Percentiles rank a stretch among this genome's conserved stretches.
Conservation (phyloP, 2,797 vertebrate species). For the Vespertilio murinus region DNA sequence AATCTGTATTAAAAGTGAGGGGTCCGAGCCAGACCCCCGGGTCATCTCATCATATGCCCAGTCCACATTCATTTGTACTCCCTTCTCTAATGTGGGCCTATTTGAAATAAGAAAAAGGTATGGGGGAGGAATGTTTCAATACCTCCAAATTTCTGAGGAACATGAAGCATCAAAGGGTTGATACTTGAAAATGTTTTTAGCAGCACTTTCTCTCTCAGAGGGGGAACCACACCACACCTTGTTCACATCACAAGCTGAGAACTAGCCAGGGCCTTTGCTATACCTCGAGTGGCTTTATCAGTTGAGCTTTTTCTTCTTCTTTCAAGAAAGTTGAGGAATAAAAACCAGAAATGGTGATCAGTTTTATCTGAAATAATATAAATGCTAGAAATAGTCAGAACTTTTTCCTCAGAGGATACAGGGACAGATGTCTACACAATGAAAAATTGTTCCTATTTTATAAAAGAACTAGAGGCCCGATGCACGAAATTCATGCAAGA, state of each 20-base stretch:
- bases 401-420: not conserved
- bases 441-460: not conserved
- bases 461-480: not conserved
- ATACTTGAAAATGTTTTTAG: conserved; percentile 70
- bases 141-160: conserved; percentile 77
- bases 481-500: no score
- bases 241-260: conserved; percentile 63
- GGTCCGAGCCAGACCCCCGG: conserved; percentile 86
- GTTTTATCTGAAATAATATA: conserved; percentile 49
- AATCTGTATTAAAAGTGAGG: conserved; percentile 87
- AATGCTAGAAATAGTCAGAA: not conserved
- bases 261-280: conserved; percentile 34
- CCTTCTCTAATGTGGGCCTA: conserved; percentile 80
- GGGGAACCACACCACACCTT: conserved; percentile 51
- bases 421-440: not conserved
- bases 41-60: conserved; percentile 77
- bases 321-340: not conserved
- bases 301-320: not conserved
- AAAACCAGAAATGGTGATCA: not conserved
- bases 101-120: conserved; percentile 84
- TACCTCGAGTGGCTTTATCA: conserved; percentile 58
- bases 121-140: conserved; percentile 77
- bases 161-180: conserved; percentile 71
- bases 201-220: conserved; percentile 63
- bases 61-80: conserved; percentile 68